Base-by-base conservation (phyloP, 2,797 vertebrate species). In the Eospalax fontanierii region DNA sequence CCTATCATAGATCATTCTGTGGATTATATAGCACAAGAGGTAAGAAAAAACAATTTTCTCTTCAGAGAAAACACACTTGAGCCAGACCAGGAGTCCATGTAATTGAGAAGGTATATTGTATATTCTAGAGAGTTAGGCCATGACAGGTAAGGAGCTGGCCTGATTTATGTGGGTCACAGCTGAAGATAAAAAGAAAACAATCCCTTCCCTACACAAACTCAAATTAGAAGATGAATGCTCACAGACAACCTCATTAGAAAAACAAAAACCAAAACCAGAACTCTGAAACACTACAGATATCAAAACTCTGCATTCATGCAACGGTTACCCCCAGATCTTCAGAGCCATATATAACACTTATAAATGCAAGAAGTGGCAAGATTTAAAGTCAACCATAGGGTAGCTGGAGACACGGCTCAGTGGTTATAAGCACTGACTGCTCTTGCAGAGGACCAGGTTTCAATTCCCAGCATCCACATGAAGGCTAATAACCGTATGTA, bases 371-470 rank as follows among this genome's bases (percentile, higher is more conserved):
- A 87, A 33, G 12, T 63, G 40, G 57, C 30, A 0, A 85, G 24
- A 97, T 80, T 93, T 96, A 94, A 94, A 95, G 46, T 63, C 83
- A 87, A 93, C 3, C 12, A 74, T 7, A 91, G 33, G 94, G n/a
- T n/a, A n/a, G n/a, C n/a, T n/a, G n/a, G n/a, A n/a, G n/a, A n/a
- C n/a, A n/a, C n/a, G n/a, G n/a, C n/a, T n/a, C n/a, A n/a, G n/a
- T n/a, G n/a, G n/a, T n/a, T n/a, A n/a, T n/a, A n/a, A n/a, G n/a
- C n/a, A n/a, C n/a, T n/a, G n/a, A n/a, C n/a, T n/a, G n/a, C n/a
- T n/a, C n/a, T n/a, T n/a, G n/a, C n/a, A n/a, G n/a, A n/a, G n/a
- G n/a, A n/a, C n/a, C n/a, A n/a, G n/a, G n/a, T n/a, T n/a, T n/a
- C n/a, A n/a, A n/a, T n/a, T n/a, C n/a, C n/a, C n/a, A n/a, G n/a